A percentile compares a stretch with the other conserved stretches of the same genome.
phyloP scores from a whole-genome alignment of 2,888 invertebrate species.

The Heliothis peltigera region DNA sequence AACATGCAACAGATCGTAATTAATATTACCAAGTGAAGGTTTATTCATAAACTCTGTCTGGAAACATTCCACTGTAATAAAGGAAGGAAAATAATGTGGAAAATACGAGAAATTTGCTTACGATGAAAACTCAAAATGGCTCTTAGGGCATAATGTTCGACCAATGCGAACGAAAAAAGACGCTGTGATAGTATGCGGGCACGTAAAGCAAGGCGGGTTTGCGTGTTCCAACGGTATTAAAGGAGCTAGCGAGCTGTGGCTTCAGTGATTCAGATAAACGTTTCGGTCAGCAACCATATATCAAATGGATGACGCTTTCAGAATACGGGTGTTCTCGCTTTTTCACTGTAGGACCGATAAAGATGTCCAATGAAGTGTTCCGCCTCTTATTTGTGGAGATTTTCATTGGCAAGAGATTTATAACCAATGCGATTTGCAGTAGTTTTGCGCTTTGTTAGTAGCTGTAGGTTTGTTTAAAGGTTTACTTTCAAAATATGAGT shows the following conservation, averaged over 20 bases:
- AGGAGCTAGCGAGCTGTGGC: constrained; percentile 75
- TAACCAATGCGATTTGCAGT: constrained; percentile 21
- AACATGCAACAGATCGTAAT: constrained; percentile 3
- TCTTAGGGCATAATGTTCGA: constrained; percentile 78
- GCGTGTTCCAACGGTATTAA: constrained; percentile 68
- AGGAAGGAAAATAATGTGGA: constrained; percentile 78
- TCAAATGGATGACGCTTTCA: constrained; percentile 80
- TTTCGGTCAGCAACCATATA: constrained; percentile 83
- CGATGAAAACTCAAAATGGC: constrained; percentile 77
- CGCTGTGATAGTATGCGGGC: constrained; percentile 74
- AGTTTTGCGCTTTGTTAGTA: constrained; percentile 26
- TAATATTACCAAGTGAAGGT: constrained; percentile 6
- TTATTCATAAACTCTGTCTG: constrained; percentile 33
- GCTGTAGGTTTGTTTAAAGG: constrained; percentile 5
- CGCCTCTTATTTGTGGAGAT: constrained; percentile 63
- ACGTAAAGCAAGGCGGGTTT: constrained; percentile 70
- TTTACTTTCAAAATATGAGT: neutral
- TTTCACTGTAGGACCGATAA: constrained; percentile 75
- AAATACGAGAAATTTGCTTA: constrained; percentile 80
- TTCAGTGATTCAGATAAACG: constrained; percentile 84
- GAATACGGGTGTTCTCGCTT: constrained; percentile 70
- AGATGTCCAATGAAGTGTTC: constrained; percentile 76
- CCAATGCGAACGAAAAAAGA: constrained; percentile 77
- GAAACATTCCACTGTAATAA: constrained; percentile 64
- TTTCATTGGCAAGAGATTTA: constrained; percentile 53